Conservation (phyloP, 1,140 invertebrate species). For the Drosophila burlai region DNA sequence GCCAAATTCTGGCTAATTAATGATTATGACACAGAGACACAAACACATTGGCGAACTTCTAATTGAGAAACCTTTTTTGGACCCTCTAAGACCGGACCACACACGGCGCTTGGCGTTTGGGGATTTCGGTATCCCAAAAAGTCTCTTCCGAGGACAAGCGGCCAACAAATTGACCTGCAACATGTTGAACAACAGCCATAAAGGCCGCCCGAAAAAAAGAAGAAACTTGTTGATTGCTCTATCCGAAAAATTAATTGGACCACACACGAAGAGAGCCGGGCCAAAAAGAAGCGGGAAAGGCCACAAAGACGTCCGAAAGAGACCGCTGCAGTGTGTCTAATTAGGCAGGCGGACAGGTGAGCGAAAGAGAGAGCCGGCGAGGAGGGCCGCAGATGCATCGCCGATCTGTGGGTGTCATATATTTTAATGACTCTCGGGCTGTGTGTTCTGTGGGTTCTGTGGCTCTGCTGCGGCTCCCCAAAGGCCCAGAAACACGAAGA, state of each 20-base stretch:
- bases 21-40: constrained; percentile 61
- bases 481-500: constrained; percentile 29
- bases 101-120: constrained; percentile 2
- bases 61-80: constrained; percentile 24
- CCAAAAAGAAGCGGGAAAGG: constrained; percentile 25
- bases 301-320: constrained; percentile 25
- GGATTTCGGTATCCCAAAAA: constrained; percentile 15
- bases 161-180: constrained; percentile 80
- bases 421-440: constrained; percentile 68
- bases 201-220: constrained; percentile 38
- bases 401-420: constrained; percentile 75
- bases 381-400: constrained; percentile 43
- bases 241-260: constrained; percentile 81
- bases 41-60: constrained; percentile 23
- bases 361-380: constrained; percentile 31
- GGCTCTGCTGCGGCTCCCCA: constrained; percentile 17
- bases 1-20: constrained; percentile 62
- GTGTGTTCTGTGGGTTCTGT: not conserved
- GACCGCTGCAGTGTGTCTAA: constrained; percentile 46
- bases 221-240: constrained; percentile 81
- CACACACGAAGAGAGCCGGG: constrained; percentile 64
- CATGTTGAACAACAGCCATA: constrained; percentile 73
- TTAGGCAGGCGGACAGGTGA: constrained; percentile 52
- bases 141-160: constrained; percentile 34
- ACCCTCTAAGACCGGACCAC: too few relatives aligned